Base-by-base conservation (phyloP, 2,113 vertebrate genomes). In the Ornithorhynchus anatinus region DNA sequence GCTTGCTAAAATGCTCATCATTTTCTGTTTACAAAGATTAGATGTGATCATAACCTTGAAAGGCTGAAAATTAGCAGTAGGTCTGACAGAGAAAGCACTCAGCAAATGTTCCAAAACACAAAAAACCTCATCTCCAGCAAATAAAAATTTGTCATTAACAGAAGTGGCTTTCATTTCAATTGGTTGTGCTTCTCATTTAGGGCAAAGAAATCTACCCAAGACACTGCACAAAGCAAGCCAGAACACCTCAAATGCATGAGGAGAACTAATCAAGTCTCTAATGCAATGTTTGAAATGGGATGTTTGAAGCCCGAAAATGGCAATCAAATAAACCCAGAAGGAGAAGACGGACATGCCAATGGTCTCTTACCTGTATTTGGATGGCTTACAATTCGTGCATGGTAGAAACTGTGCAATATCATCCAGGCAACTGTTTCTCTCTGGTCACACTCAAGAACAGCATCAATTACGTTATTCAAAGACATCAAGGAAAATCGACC, bases 331-430 rank as follows among this genome's bases (percentile, higher is more conserved):
- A 10, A 19, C 14, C 5, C 5, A 29, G 8, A 38, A 48, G 33
- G 20, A 22, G n/a, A 5, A 2, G 42, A 52, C 5, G 9, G 51
- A 6, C 40, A 42, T 23, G 36, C 33, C 52, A 32, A 14, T 3
- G 9, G 31, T 45, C 50, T 10, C 86, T 88, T 53, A 97, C 98
- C 96, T 85, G 96, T 97, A 75, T 94, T 96, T 81, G 93, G 63
- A 25, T 94, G 91, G 54, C 84, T 88, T 7, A 92, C 80, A 43
- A 97, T 91, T 19, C 95, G 95, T 43, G 94, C 90, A 52, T 98
- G 97, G 84, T 97, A 97, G 5, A 98, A 92, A 19, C 91, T 64
- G 56, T 96, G 95, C 62, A 97, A 88, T 12, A 96, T 73, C 73
- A 98, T 89, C 96, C 97, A 97, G 44, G 90, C 89, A 15, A 97